Evolutionary conservation across 1,140 invertebrate genomes (phyloP), one percentile per base, ranked within the genome.

Genomic region (Hormaphis cornu): DNA sequence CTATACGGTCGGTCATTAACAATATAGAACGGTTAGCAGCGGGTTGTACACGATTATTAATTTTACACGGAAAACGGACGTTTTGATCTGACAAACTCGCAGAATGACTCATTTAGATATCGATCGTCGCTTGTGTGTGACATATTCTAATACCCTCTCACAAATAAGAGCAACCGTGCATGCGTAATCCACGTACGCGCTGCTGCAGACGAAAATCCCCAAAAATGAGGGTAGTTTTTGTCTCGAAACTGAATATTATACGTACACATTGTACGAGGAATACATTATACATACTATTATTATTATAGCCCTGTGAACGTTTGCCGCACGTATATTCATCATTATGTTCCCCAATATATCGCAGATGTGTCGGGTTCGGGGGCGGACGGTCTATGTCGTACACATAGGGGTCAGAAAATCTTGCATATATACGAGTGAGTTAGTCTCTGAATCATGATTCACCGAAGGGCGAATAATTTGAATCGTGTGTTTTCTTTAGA

Each of bases 21-120:
- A 33, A 33, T 33, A 9, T 33, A 33, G 30, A 33, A n/a, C n/a
- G n/a, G 5, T 33, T 33, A 6, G 9, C 30, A 33, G 4, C 9
- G 30, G 9, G 9, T 33, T 33, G 16, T 44, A 44, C n/a, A 58
- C 9, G 26, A 58, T 58, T 40, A 58, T 58, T 58, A 6, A 24
- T 40, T 8, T 58, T 3, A 16, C n/a, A 8, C 30, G 30, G 1
- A 56, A 56, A 22, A 12, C n/a, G 10, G 14, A 22, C 20, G 16
- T 37, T 40, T 58, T 58, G 54, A 58, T 40, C 22, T 58, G 33
- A 40, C 54, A 37, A 58, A 40, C 54, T 58, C 12, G 22, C 35
- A 40, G 54, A 40, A 66, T 66, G 61, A 66, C 61, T 66, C 61
- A 66, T 66, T 66, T 66, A 66, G 61, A 66, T 66, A 66, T 66